Base-by-base conservation (phyloP, 2,888 invertebrate species). In the Pseudococcus viburni region DNA sequence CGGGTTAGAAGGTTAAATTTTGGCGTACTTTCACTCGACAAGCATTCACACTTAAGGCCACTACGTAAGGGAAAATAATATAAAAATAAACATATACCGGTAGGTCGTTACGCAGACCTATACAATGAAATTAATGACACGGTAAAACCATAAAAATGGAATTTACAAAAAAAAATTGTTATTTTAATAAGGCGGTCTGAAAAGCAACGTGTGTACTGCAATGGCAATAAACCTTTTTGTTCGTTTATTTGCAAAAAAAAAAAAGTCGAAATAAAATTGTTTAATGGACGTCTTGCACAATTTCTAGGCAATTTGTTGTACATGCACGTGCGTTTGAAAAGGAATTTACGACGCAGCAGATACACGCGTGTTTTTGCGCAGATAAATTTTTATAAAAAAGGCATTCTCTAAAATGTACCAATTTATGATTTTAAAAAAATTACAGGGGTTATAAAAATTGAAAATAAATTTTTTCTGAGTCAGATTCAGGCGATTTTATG, bases 1-100 rank as follows among this genome's bases (percentile, higher is more conserved):
- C 80, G 46, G 80, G 80, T 83, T 83, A 83, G 80, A 83, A 83
- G 80, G 80, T 83, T 83, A 83, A 83, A 46, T 83, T 83, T 83
- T 39, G 80, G 46, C 73, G 33, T 33, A 73, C 73, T 73, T 73
- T 73, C 73, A 73, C 73, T 73, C 73, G 73, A 73, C 73, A 73
- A 73, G 73, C 73, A 73, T 73, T 73, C 73, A 33, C 73, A 73
- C 73, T 73, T 73, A 73, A 73, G 73, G 73, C 33, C 33, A 73
- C 33, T 33, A 17, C 7, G 33, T 12, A 8, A 22, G 12, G 64
- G 22, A 22, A 64, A 64, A 22, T 64, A 33, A 42, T 42, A 42
- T 42, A 73, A 73, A 73, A 73, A 73, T 33, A 73, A 68, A 68
- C 22, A 33, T 59, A 22, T 22, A 64, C 64, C 64, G 64, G 64